These are phyloP conservation scores for Ceratina australensis DNA, from an alignment of 1,140 invertebrate genomes.

Conservation along the genomic window DNA sequence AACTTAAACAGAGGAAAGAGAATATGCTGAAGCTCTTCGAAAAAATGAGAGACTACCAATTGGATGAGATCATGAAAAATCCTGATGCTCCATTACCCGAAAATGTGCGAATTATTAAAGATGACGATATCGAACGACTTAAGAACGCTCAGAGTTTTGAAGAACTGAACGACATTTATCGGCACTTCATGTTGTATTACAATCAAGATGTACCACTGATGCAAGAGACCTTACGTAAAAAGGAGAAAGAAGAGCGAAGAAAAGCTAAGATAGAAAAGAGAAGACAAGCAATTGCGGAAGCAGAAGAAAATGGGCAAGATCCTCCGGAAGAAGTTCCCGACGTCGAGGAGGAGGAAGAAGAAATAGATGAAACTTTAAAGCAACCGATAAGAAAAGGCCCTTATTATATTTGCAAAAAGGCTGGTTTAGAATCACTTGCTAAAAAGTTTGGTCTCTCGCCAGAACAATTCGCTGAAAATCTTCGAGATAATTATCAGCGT, in stretches of 20 bases:
- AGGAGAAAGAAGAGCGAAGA: conserved; percentile 81
- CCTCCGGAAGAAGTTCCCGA: conserved; percentile 76
- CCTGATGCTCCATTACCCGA: conserved; percentile 91
- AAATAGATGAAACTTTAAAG: conserved; percentile 85
- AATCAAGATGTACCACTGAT: conserved; percentile 91
- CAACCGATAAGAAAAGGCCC: conserved; percentile 92
- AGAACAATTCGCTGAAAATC: conserved; percentile 97
- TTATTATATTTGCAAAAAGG: conserved; percentile 91
- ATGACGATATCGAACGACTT: conserved; percentile 92
- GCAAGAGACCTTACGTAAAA: conserved; percentile 85
- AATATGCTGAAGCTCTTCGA: conserved; percentile 91
- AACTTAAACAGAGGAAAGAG: conserved; percentile 91
- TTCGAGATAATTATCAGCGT: conserved; percentile 96
- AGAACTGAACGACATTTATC: conserved; percentile 95
- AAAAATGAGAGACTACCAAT: conserved; percentile 95
- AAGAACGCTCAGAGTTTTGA: conserved; percentile 92
- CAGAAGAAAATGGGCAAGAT: conserved; percentile 83
- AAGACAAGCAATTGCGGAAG: conserved; percentile 78
- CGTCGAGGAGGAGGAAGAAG: conserved; percentile 81
- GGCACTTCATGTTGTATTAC: conserved; percentile 96
- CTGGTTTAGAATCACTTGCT: conserved; percentile 91
- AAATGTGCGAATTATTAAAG: conserved; percentile 89
- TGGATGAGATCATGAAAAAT: conserved; percentile 91
- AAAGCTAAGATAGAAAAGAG: conserved; percentile 74
- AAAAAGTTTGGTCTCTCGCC: conserved; percentile 96